phyloP scores from a whole-genome alignment of 2,113 vertebrate genomes.

The Colius striatus region DNA sequence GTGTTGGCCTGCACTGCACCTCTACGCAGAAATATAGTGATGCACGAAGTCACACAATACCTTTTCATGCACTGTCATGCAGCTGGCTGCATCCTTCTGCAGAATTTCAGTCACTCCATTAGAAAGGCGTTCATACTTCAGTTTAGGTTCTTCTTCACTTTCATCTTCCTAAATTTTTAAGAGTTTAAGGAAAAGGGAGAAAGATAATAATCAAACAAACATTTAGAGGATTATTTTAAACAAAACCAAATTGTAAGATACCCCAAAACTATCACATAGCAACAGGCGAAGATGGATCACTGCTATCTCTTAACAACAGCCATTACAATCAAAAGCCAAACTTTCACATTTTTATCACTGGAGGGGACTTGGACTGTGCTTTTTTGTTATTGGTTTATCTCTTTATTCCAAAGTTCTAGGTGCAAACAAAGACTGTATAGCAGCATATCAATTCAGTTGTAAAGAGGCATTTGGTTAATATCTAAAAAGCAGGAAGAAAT shows the following conservation, averaged over 20 bases:
- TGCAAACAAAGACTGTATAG: constrained; percentile 10
- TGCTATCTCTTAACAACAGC: constrained; percentile 17
- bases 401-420: neutral
- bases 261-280: neutral
- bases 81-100: constrained; percentile 96
- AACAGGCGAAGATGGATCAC: neutral
- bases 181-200: neutral
- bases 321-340: constrained; percentile 42
- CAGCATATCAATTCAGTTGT: neutral
- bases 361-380: neutral
- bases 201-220: neutral
- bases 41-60: constrained; percentile 67
- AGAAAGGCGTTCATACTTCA: constrained; percentile 96
- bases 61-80: constrained; percentile 98
- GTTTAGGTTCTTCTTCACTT: constrained; percentile 96
- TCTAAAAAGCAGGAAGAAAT: constrained; percentile 16
- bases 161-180: constrained; percentile 88
- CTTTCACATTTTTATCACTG: neutral
- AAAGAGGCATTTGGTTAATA: neutral
- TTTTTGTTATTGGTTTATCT: neutral
- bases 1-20: neutral
- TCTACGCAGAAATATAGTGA: neutral
- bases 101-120: constrained; percentile 97
- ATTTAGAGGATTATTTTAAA: neutral
- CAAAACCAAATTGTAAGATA: neutral